These are phyloP conservation scores for Encarsia formosa DNA, from an alignment of 2,888 invertebrate species.

Conservation along the genomic window DNA sequence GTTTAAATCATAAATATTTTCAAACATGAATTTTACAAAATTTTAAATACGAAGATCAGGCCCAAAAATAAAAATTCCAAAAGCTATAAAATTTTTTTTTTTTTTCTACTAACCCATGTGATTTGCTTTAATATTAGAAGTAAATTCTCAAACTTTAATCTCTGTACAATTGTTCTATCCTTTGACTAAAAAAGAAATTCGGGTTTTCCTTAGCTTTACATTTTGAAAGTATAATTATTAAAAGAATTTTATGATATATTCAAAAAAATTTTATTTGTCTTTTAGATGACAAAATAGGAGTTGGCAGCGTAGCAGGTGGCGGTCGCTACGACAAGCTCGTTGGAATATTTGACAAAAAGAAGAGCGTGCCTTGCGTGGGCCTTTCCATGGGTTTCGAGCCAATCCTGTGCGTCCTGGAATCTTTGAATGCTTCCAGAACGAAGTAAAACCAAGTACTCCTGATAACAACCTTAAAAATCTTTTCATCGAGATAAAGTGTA, in stretches of 20 bases:
- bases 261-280: constrained; percentile 14
- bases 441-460: constrained; percentile 89
- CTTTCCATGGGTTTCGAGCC: constrained; percentile 97
- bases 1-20: no score
- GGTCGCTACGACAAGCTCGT: constrained; percentile 97
- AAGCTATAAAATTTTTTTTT: no score
- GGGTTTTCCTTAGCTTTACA: no score
- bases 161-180: no score
- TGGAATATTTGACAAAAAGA: constrained; percentile 94
- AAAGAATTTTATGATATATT: background rate
- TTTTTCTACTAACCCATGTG: no score
- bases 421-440: constrained; percentile 70
- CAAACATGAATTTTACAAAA: no score
- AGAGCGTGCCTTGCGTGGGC: constrained; percentile 92
- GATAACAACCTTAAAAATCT: constrained; percentile 92
- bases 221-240: background rate
- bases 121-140: no score
- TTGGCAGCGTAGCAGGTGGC: constrained; percentile 96
- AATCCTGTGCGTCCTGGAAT: constrained; percentile 91
- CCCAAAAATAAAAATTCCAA: no score
- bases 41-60: no score
- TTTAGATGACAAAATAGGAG: constrained; percentile 60
- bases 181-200: no score
- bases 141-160: no score
- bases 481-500: constrained; percentile 80